Evolutionary conservation across 2,888 invertebrate genomes (phyloP).

Genomic region (Sphaerophoria taeniata): DNA sequence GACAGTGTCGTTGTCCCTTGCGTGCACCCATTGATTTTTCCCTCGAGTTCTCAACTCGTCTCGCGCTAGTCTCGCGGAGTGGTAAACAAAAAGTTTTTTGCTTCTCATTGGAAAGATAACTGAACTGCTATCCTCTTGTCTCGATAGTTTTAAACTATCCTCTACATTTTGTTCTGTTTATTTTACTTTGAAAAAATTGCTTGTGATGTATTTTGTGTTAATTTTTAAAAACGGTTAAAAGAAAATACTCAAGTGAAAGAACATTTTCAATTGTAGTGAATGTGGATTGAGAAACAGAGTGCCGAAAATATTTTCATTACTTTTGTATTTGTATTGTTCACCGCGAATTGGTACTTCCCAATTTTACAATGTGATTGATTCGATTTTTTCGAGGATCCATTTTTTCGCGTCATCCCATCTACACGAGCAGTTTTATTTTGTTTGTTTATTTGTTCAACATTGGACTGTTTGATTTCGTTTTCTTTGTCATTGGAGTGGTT

Average conservation of each 20-base stretch:
- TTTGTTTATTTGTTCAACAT: not conserved
- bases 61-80: slow-evolving; percentile 1
- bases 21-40: slow-evolving; percentile 68
- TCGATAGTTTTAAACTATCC: not conserved
- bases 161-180: slow-evolving; percentile 4
- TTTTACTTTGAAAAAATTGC: not conserved
- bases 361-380: slow-evolving; percentile 60
- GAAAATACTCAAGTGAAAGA: not conserved
- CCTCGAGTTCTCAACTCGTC: slow-evolving; percentile 36
- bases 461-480: slow-evolving; percentile 7
- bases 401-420: slow-evolving; percentile 53
- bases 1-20: slow-evolving; percentile 59
- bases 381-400: slow-evolving; percentile 7
- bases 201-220: slow-evolving; percentile 12
- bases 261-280: slow-evolving; percentile 47
- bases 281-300: slow-evolving; percentile 64
- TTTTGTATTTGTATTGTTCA: not conserved
- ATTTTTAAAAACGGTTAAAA: slow-evolving; percentile 25
- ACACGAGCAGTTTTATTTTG: slow-evolving; percentile 17
- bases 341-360: slow-evolving; percentile 29
- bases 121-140: slow-evolving; percentile 33
- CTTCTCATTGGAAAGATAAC: slow-evolving; percentile 3
- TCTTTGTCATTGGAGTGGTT: not conserved
- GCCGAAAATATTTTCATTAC: slow-evolving; percentile 20
- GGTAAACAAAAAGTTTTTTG: slow-evolving; percentile 20